These are phyloP conservation scores for Channa striata DNA, from an alignment of 2,797 vertebrate species.

Conservation along the genomic window DNA sequence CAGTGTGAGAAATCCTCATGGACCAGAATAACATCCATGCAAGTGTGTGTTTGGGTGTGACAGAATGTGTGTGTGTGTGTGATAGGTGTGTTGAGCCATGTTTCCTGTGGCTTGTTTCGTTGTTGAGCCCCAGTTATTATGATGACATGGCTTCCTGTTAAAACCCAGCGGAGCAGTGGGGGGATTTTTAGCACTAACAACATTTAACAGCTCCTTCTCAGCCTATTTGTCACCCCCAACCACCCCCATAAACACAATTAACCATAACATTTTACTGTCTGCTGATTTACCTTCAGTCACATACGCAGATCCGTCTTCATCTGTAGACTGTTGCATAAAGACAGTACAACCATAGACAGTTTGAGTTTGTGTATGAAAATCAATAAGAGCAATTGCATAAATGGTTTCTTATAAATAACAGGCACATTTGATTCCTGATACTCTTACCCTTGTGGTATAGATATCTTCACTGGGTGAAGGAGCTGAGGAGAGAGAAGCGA, in stretches of 20 bases:
- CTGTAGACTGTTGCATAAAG: slow-evolving; percentile 25
- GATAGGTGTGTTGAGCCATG: slow-evolving; percentile 57
- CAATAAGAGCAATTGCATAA: background rate
- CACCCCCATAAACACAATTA: slow-evolving; percentile 6
- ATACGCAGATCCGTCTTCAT: slow-evolving; percentile 20
- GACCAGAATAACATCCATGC: background rate
- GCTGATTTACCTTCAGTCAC: slow-evolving; percentile 23
- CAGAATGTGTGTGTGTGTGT: slow-evolving; percentile 2
- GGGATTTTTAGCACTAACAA: slow-evolving; percentile 44
- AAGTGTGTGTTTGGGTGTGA: slow-evolving; percentile 23
- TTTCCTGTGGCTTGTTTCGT: slow-evolving; percentile 63
- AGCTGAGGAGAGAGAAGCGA: slow-evolving; percentile 44
- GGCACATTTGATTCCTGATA: background rate
- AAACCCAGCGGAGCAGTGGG: slow-evolving; percentile 50
- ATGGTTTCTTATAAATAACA: background rate
- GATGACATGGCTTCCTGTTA: slow-evolving; percentile 71
- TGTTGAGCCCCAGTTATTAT: slow-evolving; percentile 60
- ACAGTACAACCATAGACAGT: background rate
- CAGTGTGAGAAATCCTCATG: background rate
- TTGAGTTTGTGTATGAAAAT: background rate
- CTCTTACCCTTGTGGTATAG: slow-evolving; percentile 36
- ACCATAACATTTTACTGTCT: slow-evolving; percentile 3
- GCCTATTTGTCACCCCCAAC: background rate
- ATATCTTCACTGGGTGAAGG: slow-evolving; percentile 3
- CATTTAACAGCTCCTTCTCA: slow-evolving; percentile 23